A percentile compares a stretch with the other conserved stretches of the same genome.
Evolutionary conservation across 2,888 invertebrate genomes (phyloP).

Genomic region (Drosophila peninsularis): DNA sequence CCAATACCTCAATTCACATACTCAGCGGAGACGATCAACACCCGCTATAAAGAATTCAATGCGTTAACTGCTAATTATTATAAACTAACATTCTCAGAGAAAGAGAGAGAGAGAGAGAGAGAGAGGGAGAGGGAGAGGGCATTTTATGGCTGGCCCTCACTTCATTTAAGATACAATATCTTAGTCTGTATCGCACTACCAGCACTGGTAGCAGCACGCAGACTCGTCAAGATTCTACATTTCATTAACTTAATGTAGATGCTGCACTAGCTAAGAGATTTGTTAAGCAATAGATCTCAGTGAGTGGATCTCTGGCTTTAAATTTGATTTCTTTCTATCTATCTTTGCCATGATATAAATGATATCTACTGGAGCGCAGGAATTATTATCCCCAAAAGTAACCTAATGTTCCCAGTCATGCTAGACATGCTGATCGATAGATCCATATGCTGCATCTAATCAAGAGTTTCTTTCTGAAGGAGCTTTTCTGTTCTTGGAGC

Average conservation of each 20-base stretch:
- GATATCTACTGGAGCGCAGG: no score
- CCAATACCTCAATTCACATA: constrained; percentile 12
- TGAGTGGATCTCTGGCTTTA: neutral
- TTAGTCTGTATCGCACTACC: neutral
- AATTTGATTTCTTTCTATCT: neutral
- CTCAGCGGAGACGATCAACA: constrained; percentile 25
- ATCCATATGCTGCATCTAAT: no score
- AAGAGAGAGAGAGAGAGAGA: neutral
- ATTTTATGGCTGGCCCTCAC: neutral
- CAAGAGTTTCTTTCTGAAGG: neutral
- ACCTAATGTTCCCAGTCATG: no score
- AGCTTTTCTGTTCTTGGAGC: neutral
- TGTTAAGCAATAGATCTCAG: neutral
- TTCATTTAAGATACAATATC: constrained; percentile 1
- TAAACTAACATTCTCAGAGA: neutral
- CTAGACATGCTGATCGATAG: neutral
- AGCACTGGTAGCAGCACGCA: neutral
- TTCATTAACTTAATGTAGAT: neutral
- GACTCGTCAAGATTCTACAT: neutral
- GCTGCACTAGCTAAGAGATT: constrained; percentile 1
- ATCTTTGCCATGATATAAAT: no score
- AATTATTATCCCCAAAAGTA: no score
- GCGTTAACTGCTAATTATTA: neutral
- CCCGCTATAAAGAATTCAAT: constrained; percentile 22
- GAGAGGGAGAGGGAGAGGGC: neutral